Base-by-base conservation (phyloP, 2,888 invertebrate genomes). In the Lasioglossum zephyrum region DNA sequence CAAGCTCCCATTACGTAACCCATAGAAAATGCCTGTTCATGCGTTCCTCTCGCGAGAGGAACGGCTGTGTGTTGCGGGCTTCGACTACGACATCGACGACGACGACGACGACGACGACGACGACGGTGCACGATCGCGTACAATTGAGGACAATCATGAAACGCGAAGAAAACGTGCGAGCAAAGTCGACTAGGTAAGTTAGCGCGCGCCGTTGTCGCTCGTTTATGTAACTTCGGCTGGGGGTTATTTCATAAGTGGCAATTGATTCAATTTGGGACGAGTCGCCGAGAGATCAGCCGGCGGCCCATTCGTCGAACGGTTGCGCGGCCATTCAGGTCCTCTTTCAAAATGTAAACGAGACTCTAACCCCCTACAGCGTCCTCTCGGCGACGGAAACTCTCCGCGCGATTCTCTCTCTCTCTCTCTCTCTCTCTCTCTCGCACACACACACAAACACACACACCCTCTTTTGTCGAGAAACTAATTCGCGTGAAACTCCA, bases 261-360 rank as follows among this genome's bases (percentile, higher is more conserved):
- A 89, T 89, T 89, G 89, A 84, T 88, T 88, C 89, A 89, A 89
- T 89, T 89, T 86, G 73, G 83, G 83, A 69, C 82, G 74, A 78
- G 63, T 79, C 26, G 69, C 39, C 73, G 73, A 49, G 74, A 80
- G 77, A 80, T 84, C 77, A 70, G 60, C 63, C 82, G 77, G 4
- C 69, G 39, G 39, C 22, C 69, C 69, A 39, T 69, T 69, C 66
- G 66, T 69, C 39, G 69, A 79, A 78, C 47, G 39, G 44, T 41
- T 39, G 22, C 36, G 75, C 66, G 75, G 60, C 73, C 82, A 77
- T 89, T 89, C 85, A 79, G 69, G 49, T 44, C 49, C 73, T 78
- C 78, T 74, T 76, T 81, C 73, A 74, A 80, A 80, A 87, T 74
- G 82, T 73, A 81, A 85, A 79, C 80, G 85, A 79, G 84, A 75